These are phyloP conservation scores for Lepidocyrtoides sp. DNA, from an alignment of 2,888 invertebrate genomes.

Conservation along the genomic window DNA sequence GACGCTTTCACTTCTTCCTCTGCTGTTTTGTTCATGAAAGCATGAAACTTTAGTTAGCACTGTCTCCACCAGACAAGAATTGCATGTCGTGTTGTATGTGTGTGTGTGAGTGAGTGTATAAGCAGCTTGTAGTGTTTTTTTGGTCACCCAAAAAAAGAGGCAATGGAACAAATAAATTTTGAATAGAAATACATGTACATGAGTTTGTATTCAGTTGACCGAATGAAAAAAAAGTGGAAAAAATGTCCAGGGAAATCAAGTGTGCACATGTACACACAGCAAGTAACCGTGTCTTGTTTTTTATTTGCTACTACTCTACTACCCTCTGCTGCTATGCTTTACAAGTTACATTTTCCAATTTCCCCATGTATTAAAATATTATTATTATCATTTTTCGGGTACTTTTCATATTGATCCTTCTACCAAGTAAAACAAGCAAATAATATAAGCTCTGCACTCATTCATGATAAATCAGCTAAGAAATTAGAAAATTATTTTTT, in stretches of 20 bases:
- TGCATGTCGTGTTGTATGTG: too few relatives aligned
- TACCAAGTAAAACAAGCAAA: too few relatives aligned
- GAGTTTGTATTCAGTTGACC: slow-evolving; percentile 59
- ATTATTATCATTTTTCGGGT: slow-evolving; percentile 18
- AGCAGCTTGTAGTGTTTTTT: background rate
- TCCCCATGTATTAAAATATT: slow-evolving; percentile 32
- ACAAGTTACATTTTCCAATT: background rate
- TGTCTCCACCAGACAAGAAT: slow-evolving; percentile 71
- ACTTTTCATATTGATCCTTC: too few relatives aligned
- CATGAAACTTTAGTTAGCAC: slow-evolving; percentile 75
- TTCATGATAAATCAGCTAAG: slow-evolving; percentile 52
- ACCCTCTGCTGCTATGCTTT: background rate
- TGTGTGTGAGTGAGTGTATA: too few relatives aligned
- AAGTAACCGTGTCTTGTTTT: background rate
- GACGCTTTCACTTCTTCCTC: slow-evolving; percentile 12
- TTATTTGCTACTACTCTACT: background rate
- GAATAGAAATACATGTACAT: slow-evolving; percentile 37
- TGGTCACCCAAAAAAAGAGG: slow-evolving; percentile 43
- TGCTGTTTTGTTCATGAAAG: slow-evolving; percentile 51
- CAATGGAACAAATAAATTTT: slow-evolving; percentile 61
- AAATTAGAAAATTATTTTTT: slow-evolving; percentile 19
- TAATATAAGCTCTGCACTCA: background rate
- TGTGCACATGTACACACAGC: background rate
- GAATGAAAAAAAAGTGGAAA: slow-evolving; percentile 63
- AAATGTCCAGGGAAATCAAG: slow-evolving; percentile 76